Conservation (phyloP, 2,113 vertebrate species). For the Brachyhypopomus gauderio region DNA sequence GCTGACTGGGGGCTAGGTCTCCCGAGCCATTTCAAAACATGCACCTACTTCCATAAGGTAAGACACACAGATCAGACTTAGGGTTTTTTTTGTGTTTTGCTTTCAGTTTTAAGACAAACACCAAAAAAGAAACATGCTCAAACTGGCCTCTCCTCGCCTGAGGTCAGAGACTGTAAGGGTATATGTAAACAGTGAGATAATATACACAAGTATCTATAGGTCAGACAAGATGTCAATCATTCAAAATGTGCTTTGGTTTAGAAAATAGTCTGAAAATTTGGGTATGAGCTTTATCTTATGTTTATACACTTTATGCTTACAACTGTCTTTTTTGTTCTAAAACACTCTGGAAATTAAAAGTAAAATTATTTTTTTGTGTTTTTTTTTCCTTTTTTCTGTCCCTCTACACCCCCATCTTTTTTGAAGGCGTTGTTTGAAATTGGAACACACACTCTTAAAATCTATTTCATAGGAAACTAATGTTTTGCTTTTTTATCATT, state of each 20-base stretch:
- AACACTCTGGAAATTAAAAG: constrained; percentile 83
- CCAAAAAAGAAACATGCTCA: constrained; percentile 60
- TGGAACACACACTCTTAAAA: constrained; percentile 78
- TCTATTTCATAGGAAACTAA: constrained; percentile 90
- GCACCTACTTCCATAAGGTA: constrained; percentile 33
- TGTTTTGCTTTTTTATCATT: constrained; percentile 88
- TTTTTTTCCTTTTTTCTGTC: constrained; percentile 67
- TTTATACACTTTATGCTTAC: constrained; percentile 78
- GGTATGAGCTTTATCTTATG: constrained; percentile 81
- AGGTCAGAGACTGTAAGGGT: constrained; percentile 91
- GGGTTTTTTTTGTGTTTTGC: background rate
- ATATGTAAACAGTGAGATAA: constrained; percentile 93
- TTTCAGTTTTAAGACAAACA: constrained; percentile 12
- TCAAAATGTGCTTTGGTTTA: constrained; percentile 96
- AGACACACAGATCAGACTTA: background rate
- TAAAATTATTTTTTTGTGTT: constrained; percentile 57
- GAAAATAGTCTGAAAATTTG: constrained; percentile 93
- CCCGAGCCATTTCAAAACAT: constrained; percentile 35
- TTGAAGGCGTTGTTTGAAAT: constrained; percentile 75
- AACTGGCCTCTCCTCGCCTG: constrained; percentile 85
- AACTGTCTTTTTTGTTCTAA: constrained; percentile 66
- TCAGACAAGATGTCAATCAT: constrained; percentile 83
- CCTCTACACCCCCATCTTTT: constrained; percentile 67
- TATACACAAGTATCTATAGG: constrained; percentile 82
- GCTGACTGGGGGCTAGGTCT: background rate